Conservation (phyloP, 2,888 invertebrate species). For the Marasmarcha lunaedactyla region DNA sequence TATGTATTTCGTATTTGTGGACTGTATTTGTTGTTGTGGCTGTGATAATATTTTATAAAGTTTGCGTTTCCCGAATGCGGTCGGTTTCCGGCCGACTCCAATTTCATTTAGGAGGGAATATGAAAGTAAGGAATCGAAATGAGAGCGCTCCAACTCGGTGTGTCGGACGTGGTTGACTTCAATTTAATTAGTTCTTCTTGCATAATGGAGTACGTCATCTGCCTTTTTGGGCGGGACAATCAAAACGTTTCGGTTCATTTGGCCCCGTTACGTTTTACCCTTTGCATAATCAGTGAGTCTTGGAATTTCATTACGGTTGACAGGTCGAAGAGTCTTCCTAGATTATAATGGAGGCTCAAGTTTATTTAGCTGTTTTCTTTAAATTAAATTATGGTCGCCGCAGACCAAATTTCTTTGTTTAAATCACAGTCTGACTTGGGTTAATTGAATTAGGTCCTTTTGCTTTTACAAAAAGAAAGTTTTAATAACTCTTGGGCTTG, state of each 20-base stretch:
- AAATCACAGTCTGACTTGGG: too few species aligned
- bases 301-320: neutral
- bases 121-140: conserved; percentile 29
- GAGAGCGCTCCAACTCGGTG: neutral
- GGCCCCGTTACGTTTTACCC: conserved; percentile 7
- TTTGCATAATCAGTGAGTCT: neutral
- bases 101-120: conserved; percentile 48
- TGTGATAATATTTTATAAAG: conserved; percentile 51
- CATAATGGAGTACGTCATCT: conserved; percentile 33
- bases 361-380: too few species aligned
- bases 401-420: too few species aligned
- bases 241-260: conserved; percentile 22
- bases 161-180: conserved; percentile 19
- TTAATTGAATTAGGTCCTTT: too few species aligned
- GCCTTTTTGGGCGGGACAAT: conserved; percentile 29
- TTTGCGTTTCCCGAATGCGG: conserved; percentile 36
- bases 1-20: conserved; percentile 38
- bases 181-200: conserved; percentile 43
- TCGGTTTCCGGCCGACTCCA: conserved; percentile 35
- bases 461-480: too few species aligned
- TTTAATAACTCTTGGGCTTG: too few species aligned
- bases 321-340: neutral
- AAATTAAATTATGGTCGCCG: too few species aligned
- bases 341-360: neutral
- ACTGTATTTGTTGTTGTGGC: conserved; percentile 34